Evolutionary conservation across 2,113 vertebrate species (phyloP).

Genomic region (Saccopteryx leptura): DNA sequence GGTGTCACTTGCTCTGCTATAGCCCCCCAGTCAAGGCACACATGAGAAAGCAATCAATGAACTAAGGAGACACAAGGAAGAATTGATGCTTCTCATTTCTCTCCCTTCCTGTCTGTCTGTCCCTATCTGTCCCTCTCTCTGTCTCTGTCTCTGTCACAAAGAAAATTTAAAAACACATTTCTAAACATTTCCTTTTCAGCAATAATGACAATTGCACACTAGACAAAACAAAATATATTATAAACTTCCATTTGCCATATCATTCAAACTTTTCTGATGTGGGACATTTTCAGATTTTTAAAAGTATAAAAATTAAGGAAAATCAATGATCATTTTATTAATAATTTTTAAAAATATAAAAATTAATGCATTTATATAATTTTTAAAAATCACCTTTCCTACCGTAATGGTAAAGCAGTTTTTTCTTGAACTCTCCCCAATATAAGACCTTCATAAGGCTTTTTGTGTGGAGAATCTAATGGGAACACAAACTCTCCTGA

Average conservation of each 20-base stretch:
- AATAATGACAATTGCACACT: neutral
- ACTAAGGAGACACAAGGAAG: too few relatives aligned
- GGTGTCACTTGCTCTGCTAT: too few relatives aligned
- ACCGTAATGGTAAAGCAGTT: conserved; percentile 82
- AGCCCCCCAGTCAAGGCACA: too few relatives aligned
- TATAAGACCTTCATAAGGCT: conserved; percentile 96
- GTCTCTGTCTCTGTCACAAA: too few relatives aligned
- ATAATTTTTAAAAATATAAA: conserved; percentile 43
- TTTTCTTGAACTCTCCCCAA: conserved; percentile 90
- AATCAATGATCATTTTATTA: neutral
- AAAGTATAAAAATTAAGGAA: conserved; percentile 68
- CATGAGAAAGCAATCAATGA: too few relatives aligned
- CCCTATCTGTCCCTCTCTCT: too few relatives aligned
- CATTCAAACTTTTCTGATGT: neutral
- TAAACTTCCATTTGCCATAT: neutral
- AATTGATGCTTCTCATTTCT: too few relatives aligned
- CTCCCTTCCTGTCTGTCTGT: too few relatives aligned
- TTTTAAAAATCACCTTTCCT: conserved; percentile 71
- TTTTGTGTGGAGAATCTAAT: conserved; percentile 97
- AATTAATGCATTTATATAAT: conserved; percentile 5
- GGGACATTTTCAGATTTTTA: conserved; percentile 42
- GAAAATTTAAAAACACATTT: neutral
- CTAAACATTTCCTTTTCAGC: neutral
- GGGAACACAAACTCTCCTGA: conserved; percentile 96
- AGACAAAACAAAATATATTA: conserved; percentile 36